A percentile compares a stretch with the other conserved stretches of the same genome.
phyloP scores from a whole-genome alignment of 2,888 invertebrate genomes.

The Actias luna region DNA sequence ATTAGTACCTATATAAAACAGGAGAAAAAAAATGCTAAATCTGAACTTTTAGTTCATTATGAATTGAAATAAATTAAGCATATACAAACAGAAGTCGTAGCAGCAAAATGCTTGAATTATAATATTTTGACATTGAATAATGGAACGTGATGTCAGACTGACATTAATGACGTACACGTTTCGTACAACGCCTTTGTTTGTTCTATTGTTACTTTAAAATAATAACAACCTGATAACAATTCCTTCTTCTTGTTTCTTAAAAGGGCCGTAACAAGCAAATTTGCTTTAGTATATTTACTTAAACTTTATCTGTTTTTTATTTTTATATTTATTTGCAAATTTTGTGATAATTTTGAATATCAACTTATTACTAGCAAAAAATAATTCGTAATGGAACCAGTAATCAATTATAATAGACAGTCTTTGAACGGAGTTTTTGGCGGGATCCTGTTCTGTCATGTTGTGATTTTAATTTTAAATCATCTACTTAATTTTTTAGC shows the following conservation, averaged over 20 bases:
- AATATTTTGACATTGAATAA: neutral
- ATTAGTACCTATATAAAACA: conserved; percentile 32
- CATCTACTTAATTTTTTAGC: too few species aligned
- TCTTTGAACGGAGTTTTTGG: too few species aligned
- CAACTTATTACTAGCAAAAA: too few species aligned
- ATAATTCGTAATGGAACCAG: too few species aligned
- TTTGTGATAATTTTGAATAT: too few species aligned
- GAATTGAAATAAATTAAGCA: neutral
- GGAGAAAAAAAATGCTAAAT: conserved; percentile 30
- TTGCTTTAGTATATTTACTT: neutral
- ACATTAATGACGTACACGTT: neutral
- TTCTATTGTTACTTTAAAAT: neutral
- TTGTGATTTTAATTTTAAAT: too few species aligned
- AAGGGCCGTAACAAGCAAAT: neutral
- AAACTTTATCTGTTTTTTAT: neutral
- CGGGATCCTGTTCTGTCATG: too few species aligned
- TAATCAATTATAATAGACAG: too few species aligned
- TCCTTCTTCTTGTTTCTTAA: neutral
- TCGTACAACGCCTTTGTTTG: neutral
- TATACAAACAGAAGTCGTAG: neutral
- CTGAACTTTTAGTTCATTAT: conserved; percentile 12
- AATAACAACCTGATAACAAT: neutral
- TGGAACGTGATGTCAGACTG: neutral
- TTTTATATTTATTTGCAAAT: neutral
- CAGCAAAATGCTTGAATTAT: neutral